These are phyloP conservation scores for Sternotherus odoratus DNA, from an alignment of 2,797 vertebrate genomes.

Conservation along the genomic window DNA sequence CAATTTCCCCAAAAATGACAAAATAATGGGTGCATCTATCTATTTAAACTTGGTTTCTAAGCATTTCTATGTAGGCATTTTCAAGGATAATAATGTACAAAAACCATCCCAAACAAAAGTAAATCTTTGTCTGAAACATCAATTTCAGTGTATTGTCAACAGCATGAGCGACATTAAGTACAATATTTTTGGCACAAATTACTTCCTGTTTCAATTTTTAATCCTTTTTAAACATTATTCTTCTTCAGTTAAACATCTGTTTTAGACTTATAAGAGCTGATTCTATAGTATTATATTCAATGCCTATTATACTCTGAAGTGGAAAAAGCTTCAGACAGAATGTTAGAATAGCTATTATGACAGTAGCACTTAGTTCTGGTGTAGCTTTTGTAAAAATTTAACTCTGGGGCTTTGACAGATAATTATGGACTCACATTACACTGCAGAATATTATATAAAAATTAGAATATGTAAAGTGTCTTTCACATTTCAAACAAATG, in stretches of 20 bases:
- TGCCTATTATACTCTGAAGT: constrained; percentile 61
- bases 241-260: constrained; percentile 74
- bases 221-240: constrained; percentile 74
- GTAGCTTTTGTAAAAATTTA: constrained; percentile 32
- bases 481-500: constrained; percentile 58
- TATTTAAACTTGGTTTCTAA: constrained; percentile 79
- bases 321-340: constrained; percentile 43
- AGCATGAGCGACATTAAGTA: constrained; percentile 25
- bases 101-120: constrained; percentile 69
- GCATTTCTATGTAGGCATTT: constrained; percentile 73
- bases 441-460: constrained; percentile 57
- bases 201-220: constrained; percentile 71
- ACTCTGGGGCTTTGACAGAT: constrained; percentile 54
- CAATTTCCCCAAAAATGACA: constrained; percentile 81
- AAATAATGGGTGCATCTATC: constrained; percentile 82
- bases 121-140: constrained; percentile 78
- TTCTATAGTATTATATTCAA: constrained; percentile 58
- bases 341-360: constrained; percentile 45
- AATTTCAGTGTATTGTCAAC: constrained; percentile 48
- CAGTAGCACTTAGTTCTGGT: constrained; percentile 54
- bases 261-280: constrained; percentile 63
- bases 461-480: constrained; percentile 50
- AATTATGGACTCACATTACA: constrained; percentile 64
- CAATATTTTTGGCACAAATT: constrained; percentile 64
- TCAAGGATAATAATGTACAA: constrained; percentile 78